Evolutionary conservation across 92 coral and sea anemone species (phyloP), one percentile per base, ranked within the genome.

Genomic region (Metridium senile): DNA sequence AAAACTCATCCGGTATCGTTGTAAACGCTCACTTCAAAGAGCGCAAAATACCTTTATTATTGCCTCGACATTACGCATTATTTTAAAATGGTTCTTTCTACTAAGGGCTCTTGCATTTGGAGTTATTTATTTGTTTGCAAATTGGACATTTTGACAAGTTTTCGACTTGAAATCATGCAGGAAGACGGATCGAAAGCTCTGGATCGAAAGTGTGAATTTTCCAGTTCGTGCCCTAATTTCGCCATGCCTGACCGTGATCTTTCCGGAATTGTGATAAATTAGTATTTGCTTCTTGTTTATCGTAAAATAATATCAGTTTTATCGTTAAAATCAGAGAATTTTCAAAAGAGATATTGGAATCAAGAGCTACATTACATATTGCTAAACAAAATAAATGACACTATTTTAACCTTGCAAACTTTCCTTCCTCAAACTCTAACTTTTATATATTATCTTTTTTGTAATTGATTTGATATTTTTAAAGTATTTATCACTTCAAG

Each of bases 191-290:
- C 61, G 23, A 54, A 54, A n/a, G n/a, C n/a, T n/a, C n/a, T n/a
- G n/a, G n/a, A n/a, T n/a, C n/a, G n/a, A n/a, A 39, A 4, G 61
- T 54, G 61, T 54, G 61, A 54, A 54, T 54, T 54, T 54, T 54
- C 23, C 61, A 21, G n/a, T 7, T 4, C 3, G n/a, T 20, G 61
- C 61, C 13, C 4, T 16, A 54, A 54, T 54, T 54, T 39, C 13
- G 61, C 23, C 4, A 16, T 6, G 4, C 61, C 23, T 54, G 61
- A 54, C 17, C 13, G 4, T 9, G 4, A 16, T 54, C 49, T 54
- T 54, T 3, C 4, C 6, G 61, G 23, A 54, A 3, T 21, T 16
- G 21, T 20, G 23, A 20, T 54, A 54, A 9, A 54, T 21, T 21
- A 21, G 23, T 16, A 54, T 54, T 45, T 54, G 49, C 49, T 39